These are phyloP conservation scores for Amphipyra berbera DNA, from an alignment of 2,888 invertebrate species.

Conservation along the genomic window DNA sequence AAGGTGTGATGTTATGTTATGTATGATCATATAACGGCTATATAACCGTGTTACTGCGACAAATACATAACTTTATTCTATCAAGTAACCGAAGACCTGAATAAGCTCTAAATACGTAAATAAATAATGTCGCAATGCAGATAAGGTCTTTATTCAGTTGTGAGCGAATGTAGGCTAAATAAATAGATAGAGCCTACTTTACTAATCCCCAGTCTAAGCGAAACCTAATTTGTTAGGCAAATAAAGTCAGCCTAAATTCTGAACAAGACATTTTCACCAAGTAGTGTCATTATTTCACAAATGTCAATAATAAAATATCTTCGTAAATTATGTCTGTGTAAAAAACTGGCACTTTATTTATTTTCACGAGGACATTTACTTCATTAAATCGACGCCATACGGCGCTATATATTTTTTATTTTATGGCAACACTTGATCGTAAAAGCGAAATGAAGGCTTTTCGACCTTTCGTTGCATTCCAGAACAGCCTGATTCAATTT, in stretches of 20 bases:
- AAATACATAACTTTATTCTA: no score
- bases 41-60: no score
- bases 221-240: slow-evolving; percentile 40
- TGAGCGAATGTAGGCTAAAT: slow-evolving; percentile 32
- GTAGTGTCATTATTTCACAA: slow-evolving; percentile 22
- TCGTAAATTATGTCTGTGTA: slow-evolving; percentile 13
- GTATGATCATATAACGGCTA: no score
- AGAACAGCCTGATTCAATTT: slow-evolving; percentile 37
- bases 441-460: slow-evolving; percentile 56
- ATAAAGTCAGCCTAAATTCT: slow-evolving; percentile 12
- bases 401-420: slow-evolving; percentile 58
- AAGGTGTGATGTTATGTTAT: no score
- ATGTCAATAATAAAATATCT: slow-evolving; percentile 22
- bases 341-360: slow-evolving; percentile 55
- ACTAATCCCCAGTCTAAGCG: slow-evolving; percentile 16
- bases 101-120: no score
- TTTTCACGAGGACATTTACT: slow-evolving; percentile 57
- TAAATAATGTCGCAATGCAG: no score
- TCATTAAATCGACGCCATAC: slow-evolving; percentile 59
- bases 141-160: slow-evolving; percentile 17
- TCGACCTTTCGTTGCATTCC: slow-evolving; percentile 55
- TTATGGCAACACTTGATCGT: slow-evolving; percentile 58
- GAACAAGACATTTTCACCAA: no score
- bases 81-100: no score
- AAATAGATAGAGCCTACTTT: slow-evolving; percentile 27